Evolutionary conservation across 2,888 invertebrate species (phyloP).

Genomic region (Peribatodes rhomboidaria): DNA sequence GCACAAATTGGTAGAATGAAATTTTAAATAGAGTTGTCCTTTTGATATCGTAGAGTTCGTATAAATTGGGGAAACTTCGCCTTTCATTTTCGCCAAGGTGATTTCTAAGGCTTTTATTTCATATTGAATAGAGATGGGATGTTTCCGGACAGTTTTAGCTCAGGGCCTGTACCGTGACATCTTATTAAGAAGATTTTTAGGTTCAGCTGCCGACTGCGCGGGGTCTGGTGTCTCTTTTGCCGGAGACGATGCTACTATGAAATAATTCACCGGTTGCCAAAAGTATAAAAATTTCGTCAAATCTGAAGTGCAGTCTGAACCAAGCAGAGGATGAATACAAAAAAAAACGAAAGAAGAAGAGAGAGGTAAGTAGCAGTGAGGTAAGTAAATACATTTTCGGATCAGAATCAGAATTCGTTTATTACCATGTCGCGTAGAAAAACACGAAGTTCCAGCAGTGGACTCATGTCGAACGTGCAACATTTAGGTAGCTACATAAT

Average conservation of each 20-base stretch:
- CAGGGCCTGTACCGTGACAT: no score
- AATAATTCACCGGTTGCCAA: no score
- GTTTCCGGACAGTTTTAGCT: constrained; percentile 18
- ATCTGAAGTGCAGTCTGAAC: no score
- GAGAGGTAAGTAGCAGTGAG: no score
- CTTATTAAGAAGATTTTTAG: neutral
- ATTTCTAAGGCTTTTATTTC: constrained; percentile 48
- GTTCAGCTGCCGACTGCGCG: neutral
- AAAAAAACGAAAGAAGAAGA: no score
- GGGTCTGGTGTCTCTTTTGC: no score
- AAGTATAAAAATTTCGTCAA: no score
- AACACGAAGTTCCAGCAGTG: neutral
- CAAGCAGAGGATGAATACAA: no score
- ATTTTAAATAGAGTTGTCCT: constrained; percentile 61
- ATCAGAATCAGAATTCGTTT: neutral
- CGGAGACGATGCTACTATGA: no score
- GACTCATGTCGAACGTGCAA: no score
- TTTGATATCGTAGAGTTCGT: constrained; percentile 47
- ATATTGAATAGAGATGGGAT: constrained; percentile 35
- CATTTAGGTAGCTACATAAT: no score
- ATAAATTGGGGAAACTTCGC: constrained; percentile 60
- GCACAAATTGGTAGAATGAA: constrained; percentile 65
- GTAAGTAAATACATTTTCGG: no score
- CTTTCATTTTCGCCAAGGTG: constrained; percentile 50
- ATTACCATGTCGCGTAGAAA: neutral